Evolutionary conservation across 1,140 invertebrate genomes (phyloP), one percentile per base, ranked within the genome.

Genomic region (Yoshiicerus persimilis): DNA sequence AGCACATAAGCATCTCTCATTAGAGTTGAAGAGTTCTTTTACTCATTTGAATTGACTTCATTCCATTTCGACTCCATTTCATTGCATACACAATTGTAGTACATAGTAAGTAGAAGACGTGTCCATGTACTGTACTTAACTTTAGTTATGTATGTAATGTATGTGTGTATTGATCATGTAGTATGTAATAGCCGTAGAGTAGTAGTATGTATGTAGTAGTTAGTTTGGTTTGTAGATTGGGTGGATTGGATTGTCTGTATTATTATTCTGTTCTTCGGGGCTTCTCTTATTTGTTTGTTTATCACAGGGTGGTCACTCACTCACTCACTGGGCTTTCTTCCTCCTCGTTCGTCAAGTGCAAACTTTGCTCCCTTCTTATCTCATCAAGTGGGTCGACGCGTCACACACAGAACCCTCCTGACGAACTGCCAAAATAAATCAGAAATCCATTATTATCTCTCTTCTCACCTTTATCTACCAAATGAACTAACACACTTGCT

Each of bases 381-480:
- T 87, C 84, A 62, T 89, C 77, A 89, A 86, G 88, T 85, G 86
- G 86, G 64, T 88, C 80, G 89, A 77, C 86, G 20, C 84, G 66
- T 90, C 88, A 90, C 87, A 90, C 87, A 88, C 90, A 90, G 75
- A 90, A 90, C 83, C 90, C 90, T 89, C 90, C 88, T 41, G 90
- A 90, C 87, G 90, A 90, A 88, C 90, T 90, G 88, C 87, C 85
- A 90, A 88, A 86, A 87, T 66, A 89, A 90, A 20, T 86, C 47
- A 89, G 36, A 88, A 86, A 88, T 23, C 86, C 84, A 88, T 86
- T 88, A 88, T 87, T 87, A 84, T 84, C 87, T 87, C 20, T 75
- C 66, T 87, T 87, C 86, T 87, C 77, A 87, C 87, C 87, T 87
- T 87, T 87, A 88, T 88, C 80, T 23, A 20, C 36, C 6, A 13